These are phyloP conservation scores for Leptinotarsa haldemani DNA, from an alignment of 2,888 invertebrate genomes.

Conservation along the genomic window DNA sequence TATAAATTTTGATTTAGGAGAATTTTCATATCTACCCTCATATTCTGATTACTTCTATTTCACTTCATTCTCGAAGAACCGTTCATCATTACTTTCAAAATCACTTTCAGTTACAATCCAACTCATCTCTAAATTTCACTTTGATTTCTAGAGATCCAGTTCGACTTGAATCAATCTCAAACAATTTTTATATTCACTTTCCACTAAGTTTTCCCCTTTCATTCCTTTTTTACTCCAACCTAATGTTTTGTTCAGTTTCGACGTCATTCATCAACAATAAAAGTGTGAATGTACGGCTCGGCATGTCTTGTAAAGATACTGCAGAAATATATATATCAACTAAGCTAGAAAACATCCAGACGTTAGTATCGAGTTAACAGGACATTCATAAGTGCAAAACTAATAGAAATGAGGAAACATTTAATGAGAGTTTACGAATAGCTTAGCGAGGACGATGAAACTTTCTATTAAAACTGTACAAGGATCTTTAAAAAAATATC, in stretches of 20 bases:
- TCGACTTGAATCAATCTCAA: too few species aligned
- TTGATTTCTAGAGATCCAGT: too few species aligned
- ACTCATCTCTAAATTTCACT: too few species aligned
- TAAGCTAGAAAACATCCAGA: background rate
- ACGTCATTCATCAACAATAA: background rate
- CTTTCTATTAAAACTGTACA: conserved; percentile 52
- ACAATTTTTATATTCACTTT: background rate
- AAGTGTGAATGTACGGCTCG: background rate
- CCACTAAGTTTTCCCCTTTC: background rate
- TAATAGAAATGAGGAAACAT: conserved; percentile 42
- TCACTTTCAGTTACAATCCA: too few species aligned
- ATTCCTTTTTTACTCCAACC: background rate
- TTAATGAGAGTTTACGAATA: conserved; percentile 49
- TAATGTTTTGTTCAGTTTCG: background rate
- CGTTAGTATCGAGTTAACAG: conserved; percentile 23
- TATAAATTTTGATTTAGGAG: too few species aligned
- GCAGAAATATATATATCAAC: conserved; percentile 26
- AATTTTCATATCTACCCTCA: too few species aligned
- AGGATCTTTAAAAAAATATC: conserved; percentile 44
- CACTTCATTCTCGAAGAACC: too few species aligned
- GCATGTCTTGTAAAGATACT: background rate
- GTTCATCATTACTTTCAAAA: too few species aligned
- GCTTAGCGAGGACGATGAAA: conserved; percentile 44
- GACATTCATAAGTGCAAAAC: conserved; percentile 30
- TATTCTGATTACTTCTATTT: too few species aligned